Conservation (phyloP, 2,888 invertebrate species). For the Orthonychiurus folsomi region DNA sequence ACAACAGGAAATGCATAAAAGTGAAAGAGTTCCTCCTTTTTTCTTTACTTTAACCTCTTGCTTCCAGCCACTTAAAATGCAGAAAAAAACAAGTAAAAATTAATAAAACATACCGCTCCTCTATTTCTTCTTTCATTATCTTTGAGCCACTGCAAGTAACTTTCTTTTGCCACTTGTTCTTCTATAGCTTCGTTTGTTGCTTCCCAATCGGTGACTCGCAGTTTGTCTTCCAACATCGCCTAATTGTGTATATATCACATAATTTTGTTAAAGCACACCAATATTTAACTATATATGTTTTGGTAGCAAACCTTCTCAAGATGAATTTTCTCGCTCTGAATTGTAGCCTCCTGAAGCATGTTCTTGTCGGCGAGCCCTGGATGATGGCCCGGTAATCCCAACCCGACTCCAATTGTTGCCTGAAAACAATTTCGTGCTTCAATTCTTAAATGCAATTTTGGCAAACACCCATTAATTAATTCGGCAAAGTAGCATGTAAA, state of each 20-base stretch:
- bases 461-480: too few relatives aligned
- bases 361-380: constrained; percentile 64
- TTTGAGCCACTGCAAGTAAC: constrained; percentile 69
- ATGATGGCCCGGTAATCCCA: constrained; percentile 70
- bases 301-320: constrained; percentile 58
- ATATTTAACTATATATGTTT: too few relatives aligned
- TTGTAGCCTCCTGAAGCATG: constrained; percentile 62
- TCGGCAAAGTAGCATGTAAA: neutral
- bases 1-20: too few relatives aligned
- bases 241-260: constrained; percentile 42
- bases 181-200: constrained; percentile 83
- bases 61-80: too few relatives aligned
- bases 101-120: constrained; percentile 43
- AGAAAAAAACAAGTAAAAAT: constrained; percentile 6
- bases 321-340: constrained; percentile 66
- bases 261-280: neutral
- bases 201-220: constrained; percentile 83
- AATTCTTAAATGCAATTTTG: too few relatives aligned
- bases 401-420: constrained; percentile 68
- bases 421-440: too few relatives aligned
- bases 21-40: too few relatives aligned
- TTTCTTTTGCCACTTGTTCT: constrained; percentile 76
- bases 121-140: constrained; percentile 55
- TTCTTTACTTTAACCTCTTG: too few relatives aligned
- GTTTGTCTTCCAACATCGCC: constrained; percentile 83